Evolutionary conservation across 1,140 invertebrate species (phyloP), one percentile per base, ranked within the genome.

Genomic region (Drosophila albomicans): DNA sequence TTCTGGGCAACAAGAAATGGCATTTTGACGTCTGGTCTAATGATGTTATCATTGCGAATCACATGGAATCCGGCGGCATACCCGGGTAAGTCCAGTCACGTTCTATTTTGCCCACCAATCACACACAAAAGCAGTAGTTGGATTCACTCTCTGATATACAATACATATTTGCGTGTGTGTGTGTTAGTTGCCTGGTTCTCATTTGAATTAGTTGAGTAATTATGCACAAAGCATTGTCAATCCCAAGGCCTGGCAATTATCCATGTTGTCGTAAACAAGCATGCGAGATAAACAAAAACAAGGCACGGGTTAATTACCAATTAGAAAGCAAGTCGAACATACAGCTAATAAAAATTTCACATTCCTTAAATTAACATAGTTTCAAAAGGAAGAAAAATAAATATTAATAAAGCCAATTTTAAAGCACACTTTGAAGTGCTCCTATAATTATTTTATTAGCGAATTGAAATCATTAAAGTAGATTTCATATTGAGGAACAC

Each of bases 11-110:
- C 28, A 94, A 96, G 79, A 98, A 99, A 92, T 99, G 98, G 97
- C 98, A 99, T 93, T 99, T 99, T 93, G 98, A 99, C 93, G 97
- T 99, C 3, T 99, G 98, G 98, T 99, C 98, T 7, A 98, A 99
- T 93, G 99, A 99, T 93, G 98, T 99, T 79, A 99, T 97, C 5
- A 93, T 99, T 63, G 98, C 98, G n/a, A 99, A 99, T 93, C 97
- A 98, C 90, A 96, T 99, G 95, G 98, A 99, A 94, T 97, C 97
- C 68, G 98, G 97, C 7, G 98, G 98, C 6, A 95, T 98, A 78
- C 97, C 98, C 8, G 98, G 98, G 96, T 97, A 95, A 93, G 92
- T 89, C 57, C 43, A 80, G 65, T 82, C 84, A 82, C 84, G 80
- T 78, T 51, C 49, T 54, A 5, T 52, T 48, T 0, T 25, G 7